Conservation (phyloP, 1,140 invertebrate species). For the Eumaeus atala region DNA sequence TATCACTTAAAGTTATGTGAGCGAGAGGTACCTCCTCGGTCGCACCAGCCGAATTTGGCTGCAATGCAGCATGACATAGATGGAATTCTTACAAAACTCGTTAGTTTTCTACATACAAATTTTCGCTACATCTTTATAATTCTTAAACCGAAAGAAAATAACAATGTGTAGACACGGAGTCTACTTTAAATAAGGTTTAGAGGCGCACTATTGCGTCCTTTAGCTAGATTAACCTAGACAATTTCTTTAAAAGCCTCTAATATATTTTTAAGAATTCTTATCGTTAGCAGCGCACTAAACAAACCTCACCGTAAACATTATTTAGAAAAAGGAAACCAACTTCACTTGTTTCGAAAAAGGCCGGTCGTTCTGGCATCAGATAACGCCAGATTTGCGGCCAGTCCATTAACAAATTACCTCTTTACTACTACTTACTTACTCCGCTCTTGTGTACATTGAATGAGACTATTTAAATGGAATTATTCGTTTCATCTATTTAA, state of each 20-base stretch:
- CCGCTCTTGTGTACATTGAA: conserved; percentile 2
- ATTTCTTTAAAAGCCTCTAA: conserved; percentile 65
- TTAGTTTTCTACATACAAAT: background rate
- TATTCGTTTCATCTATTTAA: conserved; percentile 9
- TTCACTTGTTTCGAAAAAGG: conserved; percentile 64
- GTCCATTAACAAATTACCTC: conserved; percentile 67
- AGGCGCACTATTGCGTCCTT: conserved; percentile 4
- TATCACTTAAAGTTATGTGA: too few relatives aligned
- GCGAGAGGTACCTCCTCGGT: too few relatives aligned
- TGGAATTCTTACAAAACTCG: too few relatives aligned
- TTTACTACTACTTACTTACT: too few relatives aligned
- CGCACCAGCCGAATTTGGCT: too few relatives aligned
- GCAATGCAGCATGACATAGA: too few relatives aligned
- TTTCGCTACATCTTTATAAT: too few relatives aligned
- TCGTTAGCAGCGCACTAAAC: conserved; percentile 59
- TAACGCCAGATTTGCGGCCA: conserved; percentile 60
- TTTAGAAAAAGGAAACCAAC: conserved; percentile 60
- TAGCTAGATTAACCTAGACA: conserved; percentile 35
- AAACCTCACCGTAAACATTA: conserved; percentile 53
- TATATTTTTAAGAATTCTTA: conserved; percentile 64
- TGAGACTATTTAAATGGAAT: background rate
- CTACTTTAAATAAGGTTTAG: conserved; percentile 12
- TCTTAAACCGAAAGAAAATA: too few relatives aligned
- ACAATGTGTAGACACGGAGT: too few relatives aligned
- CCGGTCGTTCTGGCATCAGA: conserved; percentile 58